Conservation (phyloP, 2,113 vertebrate species). For the Embiotoca jacksoni region DNA sequence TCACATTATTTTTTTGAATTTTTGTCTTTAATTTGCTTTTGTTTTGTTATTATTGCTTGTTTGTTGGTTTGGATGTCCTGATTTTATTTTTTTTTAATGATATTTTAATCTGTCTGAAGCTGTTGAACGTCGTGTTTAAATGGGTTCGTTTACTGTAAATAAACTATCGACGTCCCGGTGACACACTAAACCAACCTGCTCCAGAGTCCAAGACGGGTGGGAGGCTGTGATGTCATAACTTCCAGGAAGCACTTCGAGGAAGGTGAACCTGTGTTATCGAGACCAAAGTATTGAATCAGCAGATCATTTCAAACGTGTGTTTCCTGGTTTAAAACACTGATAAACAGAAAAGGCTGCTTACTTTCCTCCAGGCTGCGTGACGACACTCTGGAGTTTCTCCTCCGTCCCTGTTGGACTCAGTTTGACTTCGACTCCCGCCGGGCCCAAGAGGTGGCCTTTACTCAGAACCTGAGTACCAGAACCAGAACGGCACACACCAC, state of each 20-base stretch:
- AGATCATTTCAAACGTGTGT: neutral
- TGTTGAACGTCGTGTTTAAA: no score
- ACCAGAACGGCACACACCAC: constrained; percentile 83
- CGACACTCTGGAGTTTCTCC: constrained; percentile 86
- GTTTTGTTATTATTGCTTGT: no score
- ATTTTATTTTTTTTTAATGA: no score
- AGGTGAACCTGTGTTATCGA: constrained; percentile 88
- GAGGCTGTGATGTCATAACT: constrained; percentile 93
- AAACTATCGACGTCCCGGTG: neutral
- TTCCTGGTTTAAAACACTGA: neutral
- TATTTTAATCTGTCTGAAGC: no score
- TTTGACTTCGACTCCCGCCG: constrained; percentile 91
- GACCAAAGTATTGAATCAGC: neutral
- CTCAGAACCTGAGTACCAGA: constrained; percentile 92
- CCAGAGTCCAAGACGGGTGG: constrained; percentile 93
- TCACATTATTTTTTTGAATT: no score
- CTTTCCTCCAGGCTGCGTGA: constrained; percentile 94
- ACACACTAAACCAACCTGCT: constrained; percentile 85
- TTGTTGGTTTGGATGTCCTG: no score
- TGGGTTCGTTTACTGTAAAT: no score
- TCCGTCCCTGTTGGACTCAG: constrained; percentile 87
- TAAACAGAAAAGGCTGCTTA: constrained; percentile 78
- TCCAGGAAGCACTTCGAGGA: constrained; percentile 96
- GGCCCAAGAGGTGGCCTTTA: constrained; percentile 92
- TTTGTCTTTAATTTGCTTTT: no score